Percentiles rank a stretch among this genome's conserved stretches.
These are phyloP conservation scores for Xiphias gladius DNA, from an alignment of 2,113 vertebrate species.

Conservation along the genomic window DNA sequence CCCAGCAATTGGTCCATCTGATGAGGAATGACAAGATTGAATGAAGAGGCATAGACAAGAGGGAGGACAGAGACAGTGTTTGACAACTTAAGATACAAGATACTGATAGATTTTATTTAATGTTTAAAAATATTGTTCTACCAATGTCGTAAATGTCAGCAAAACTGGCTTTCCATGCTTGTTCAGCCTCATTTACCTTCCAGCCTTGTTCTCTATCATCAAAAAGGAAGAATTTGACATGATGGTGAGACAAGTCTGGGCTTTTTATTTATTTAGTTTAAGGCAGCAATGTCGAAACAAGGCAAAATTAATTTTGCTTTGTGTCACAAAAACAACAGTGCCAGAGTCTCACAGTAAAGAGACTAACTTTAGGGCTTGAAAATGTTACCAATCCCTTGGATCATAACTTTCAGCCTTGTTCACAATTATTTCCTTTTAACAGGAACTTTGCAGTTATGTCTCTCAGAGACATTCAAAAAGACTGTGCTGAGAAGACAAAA, in stretches of 20 bases:
- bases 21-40: not conserved
- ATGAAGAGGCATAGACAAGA: not conserved
- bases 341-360: conserved; percentile 13
- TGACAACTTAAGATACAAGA: not conserved
- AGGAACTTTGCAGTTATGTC: conserved; percentile 50
- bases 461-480: conserved; percentile 17
- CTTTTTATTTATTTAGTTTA: conserved; percentile 38
- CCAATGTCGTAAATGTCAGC: not conserved
- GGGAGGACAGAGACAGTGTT: not conserved
- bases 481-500: conserved; percentile 58
- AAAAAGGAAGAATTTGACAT: not conserved
- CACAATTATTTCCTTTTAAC: conserved; percentile 52
- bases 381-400: conserved; percentile 53
- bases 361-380: conserved; percentile 23
- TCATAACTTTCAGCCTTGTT: conserved; percentile 63
- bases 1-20: conserved; percentile 94
- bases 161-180: conserved; percentile 27
- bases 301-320: conserved; percentile 25
- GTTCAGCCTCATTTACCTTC: conserved; percentile 18
- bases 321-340: not conserved
- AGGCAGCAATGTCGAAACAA: conserved; percentile 17
- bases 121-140: conserved; percentile 10
- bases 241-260: not conserved
- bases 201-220: not conserved
- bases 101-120: conserved; percentile 11